Evolutionary conservation across 2,113 vertebrate species (phyloP), one percentile per base, ranked within the genome.

Genomic region (Salvator merianae): DNA sequence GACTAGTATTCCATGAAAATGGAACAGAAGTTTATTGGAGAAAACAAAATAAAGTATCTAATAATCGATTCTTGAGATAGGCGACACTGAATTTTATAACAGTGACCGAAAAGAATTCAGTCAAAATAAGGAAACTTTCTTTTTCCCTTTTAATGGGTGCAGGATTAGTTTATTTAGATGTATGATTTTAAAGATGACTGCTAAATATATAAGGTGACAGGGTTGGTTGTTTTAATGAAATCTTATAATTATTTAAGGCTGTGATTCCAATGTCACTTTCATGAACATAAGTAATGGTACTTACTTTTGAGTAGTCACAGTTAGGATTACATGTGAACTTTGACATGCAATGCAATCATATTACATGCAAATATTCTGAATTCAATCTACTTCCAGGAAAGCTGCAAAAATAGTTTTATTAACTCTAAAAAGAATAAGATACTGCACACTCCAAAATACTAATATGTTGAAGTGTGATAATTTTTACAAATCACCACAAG

Each of bases 1-100:
- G 22, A 81, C n/a, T 70, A 55, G 55, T 30, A 65, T 34, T 66
- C 26, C 24, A 76, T 16, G 32, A 68, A 68, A 30, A 14, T 69
- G n/a, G 66, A 83, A 62, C 30, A 62, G 47, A 84, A 70, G 26
- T 28, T 26, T n/a, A 43, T 62, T 40, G 34, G 28, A 34, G 34
- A 70, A 70, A 84, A 69, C 32, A 77, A 70, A 84, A 69, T 77
- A 14, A 43, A 71, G 13, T n/a, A 2, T 70, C 34, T 77, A 78
- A 71, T 78, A 78, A 78, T 78, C 47, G 12, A 43, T 78, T 78
- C 28, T 43, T 66, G 50, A 78, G 36, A 70, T 5, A 34, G 50
- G 9, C 14, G 20, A 53, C 16, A 59, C 4, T 20, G 14, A 59
- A 16, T 76, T 20, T 78, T 3, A 63, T 72, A 87, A 73, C 3